phyloP scores from a whole-genome alignment of 2,888 invertebrate species.

The Acanthosepion esculentum region DNA sequence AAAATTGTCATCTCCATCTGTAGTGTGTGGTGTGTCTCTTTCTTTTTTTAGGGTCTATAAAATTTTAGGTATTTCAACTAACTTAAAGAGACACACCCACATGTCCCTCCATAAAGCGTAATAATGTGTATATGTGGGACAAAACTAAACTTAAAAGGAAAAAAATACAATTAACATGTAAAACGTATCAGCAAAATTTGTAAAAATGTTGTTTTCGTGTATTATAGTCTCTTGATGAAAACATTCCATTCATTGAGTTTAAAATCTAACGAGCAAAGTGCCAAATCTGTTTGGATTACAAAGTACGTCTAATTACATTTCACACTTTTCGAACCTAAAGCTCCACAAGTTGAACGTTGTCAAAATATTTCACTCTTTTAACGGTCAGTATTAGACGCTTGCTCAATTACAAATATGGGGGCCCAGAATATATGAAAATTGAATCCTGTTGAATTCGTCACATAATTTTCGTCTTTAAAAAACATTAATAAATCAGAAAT shows the following conservation, averaged over 20 bases:
- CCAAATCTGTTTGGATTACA: neutral
- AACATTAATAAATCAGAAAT: neutral
- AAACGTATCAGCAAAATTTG: neutral
- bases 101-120: neutral
- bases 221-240: neutral
- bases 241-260: slow-evolving; percentile 7
- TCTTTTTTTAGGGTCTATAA: no score
- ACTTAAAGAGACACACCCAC: neutral
- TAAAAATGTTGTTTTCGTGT: neutral
- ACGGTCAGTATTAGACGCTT: slow-evolving; percentile 33
- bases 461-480: neutral
- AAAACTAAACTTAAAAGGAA: neutral
- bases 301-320: neutral
- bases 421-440: neutral
- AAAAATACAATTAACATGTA: neutral
- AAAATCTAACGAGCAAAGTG: neutral
- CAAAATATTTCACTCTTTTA: neutral
- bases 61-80: no score
- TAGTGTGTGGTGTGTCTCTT: no score
- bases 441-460: neutral
- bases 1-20: no score
- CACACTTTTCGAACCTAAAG: neutral
- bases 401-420: slow-evolving; percentile 18
- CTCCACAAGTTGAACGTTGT: slow-evolving; percentile 11
- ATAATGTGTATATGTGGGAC: neutral